phyloP scores from a whole-genome alignment of 2,797 vertebrate species.

The Xiphophorus birchmanni region DNA sequence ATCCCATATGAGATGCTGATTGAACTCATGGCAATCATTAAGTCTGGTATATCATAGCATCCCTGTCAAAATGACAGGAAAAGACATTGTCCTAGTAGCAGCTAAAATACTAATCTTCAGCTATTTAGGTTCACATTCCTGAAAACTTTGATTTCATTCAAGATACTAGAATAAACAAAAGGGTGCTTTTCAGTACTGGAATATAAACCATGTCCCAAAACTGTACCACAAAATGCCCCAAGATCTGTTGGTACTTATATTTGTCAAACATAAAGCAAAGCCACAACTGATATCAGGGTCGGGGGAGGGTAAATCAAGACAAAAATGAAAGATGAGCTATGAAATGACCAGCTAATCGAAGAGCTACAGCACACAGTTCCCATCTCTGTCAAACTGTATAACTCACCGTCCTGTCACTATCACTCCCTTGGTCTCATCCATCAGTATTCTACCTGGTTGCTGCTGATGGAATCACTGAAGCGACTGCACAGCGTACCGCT shows the following conservation, averaged over 20 bases:
- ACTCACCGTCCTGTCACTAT: background rate
- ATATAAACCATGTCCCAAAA: background rate
- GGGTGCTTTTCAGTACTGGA: background rate
- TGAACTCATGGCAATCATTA: background rate
- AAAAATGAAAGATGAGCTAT: background rate
- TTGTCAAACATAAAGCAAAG: constrained; percentile 1
- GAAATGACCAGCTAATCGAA: background rate
- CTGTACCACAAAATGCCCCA: background rate
- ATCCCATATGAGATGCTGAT: background rate
- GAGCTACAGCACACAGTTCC: background rate
- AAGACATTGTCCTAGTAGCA: background rate
- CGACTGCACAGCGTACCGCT: background rate
- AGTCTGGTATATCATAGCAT: background rate
- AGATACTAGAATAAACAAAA: background rate
- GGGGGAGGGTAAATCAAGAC: background rate
- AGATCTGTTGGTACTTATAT: background rate
- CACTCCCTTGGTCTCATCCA: background rate
- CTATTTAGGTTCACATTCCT: background rate
- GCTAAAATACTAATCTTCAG: background rate
- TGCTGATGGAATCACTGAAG: constrained; percentile 5
- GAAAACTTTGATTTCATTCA: background rate
- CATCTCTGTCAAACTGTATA: background rate
- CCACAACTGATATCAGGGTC: background rate
- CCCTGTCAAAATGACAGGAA: background rate
- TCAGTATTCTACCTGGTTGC: background rate